Base-by-base conservation (phyloP, 1,140 invertebrate species). In the Maconellicoccus hirsutus region DNA sequence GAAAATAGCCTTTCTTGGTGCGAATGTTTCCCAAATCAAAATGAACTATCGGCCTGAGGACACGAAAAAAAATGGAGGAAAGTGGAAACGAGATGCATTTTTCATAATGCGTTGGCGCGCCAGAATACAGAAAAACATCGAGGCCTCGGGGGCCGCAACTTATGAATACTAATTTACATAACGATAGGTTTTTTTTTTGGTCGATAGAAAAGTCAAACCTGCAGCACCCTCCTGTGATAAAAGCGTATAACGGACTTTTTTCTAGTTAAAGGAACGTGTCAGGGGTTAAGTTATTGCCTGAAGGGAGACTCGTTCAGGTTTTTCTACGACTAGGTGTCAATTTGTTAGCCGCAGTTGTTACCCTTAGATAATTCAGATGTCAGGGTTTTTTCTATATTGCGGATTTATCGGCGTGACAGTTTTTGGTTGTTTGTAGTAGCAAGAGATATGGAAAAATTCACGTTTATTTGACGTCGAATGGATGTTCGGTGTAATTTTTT, bases 81-180 rank as follows among this genome's bases (percentile, higher is more conserved):
- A 33, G 29, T 33, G 4, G 29, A 33, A 33, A 33, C 29, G 29
- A 33, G 29, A 33, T 33, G 29, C 29, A 33, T 33, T 33, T 33
- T 33, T 33, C 29, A 33, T 33, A 33, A 33, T 33, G 29, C 29
- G 29, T 33, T 33, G 29, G 29, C 29, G 29, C 29, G 29, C n/a
- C n/a, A 33, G 29, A 33, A 12, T 33, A 33, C 29, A 33, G 29
- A 33, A 33, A 33, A 33, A 6, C 29, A 33, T 33, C n/a, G 29
- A 6, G 29, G 42, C 42, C 42, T 52, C 42, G 42, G 42, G 42
- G 42, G n/a, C n/a, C 12, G 42, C 42, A 52, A 52, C 6, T 52
- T 52, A 52, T 52, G 42, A 52, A 52, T 52, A 52, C 42, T 52
- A 52, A 52, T 52, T 52, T 52, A 52, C 42, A 52, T 52, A 52